Evolutionary conservation across 2,797 vertebrate genomes (phyloP), one percentile per base, ranked within the genome.

Genomic region (Okamejei kenojei): DNA sequence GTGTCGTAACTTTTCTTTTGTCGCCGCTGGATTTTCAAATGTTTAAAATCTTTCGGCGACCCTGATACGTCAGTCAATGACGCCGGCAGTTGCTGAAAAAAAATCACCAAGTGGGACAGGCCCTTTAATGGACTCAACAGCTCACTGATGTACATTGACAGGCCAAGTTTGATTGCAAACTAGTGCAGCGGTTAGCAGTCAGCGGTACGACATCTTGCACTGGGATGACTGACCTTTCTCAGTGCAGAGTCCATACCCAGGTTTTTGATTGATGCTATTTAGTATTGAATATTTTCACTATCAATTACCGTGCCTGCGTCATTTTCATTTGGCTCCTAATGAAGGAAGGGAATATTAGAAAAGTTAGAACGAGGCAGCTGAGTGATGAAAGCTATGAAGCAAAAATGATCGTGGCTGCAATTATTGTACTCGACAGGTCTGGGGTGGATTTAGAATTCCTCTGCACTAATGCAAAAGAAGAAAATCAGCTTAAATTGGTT

Each of bases 381-480:
- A 88, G n/a, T 88, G 82, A 88, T 32, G n/a, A 32, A 68, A 63
- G 84, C 17, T 35, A 68, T 68, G 84, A 88, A 88, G 84, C n/a
- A 88, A 88, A 88, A 88, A 88, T 88, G 15, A 32, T 88, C 84
- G 65, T 68, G 61, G 84, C 61, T 21, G n/a, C 84, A 38, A 32
- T 88, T 68, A 88, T 68, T 68, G n/a, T 23, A 68, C 68, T 88
- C 35, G 84, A 88, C 17, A 0, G n/a, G 32, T 68, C n/a, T 88
- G 84, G 84, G 35, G 84, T 88, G 65, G 19, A 88, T 88, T 88
- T 88, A 88, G 84, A 65, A 88, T 68, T 68, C 61, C 63, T 21
- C 61, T 88, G 61, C 63, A 63, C 61, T 8, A 88, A 88, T 88
- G 63, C 71, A 88, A 88, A 88, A 65, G 5, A 54, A 54, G 6